Evolutionary conservation across 2,113 vertebrate species (phyloP), one percentile per base, ranked within the genome.

Genomic region (Ceuthmochares aereus): DNA sequence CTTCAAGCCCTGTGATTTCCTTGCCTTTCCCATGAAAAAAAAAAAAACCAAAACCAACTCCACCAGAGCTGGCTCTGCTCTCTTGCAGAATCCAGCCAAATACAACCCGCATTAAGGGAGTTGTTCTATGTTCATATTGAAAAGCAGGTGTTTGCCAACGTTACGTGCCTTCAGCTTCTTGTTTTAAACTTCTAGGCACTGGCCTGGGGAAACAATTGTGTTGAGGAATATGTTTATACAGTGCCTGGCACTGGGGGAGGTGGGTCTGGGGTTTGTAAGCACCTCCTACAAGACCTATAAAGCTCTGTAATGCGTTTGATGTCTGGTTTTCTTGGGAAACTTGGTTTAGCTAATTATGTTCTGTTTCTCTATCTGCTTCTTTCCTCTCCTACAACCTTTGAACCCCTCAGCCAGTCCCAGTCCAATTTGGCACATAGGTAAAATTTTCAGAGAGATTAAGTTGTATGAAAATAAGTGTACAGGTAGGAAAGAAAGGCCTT

Each of bases 131-230:
- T 96, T 92, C 88, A 95, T 80, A 90, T 96, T 85, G 95, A 94
- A 91, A 93, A 96, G 82, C 5, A 1, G 26, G 52, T 25, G 51
- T 84, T 95, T 96, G 96, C 94, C 96, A 97, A 70, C 29, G 1
- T 40, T 37, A 1, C 3, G 12, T 87, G 95, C 89, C 91, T 83
- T 36, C 6, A 95, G 69, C 85, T 85, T 51, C 90, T 93, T 1
- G 17, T 78, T 87, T 55, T 1, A 36, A 95, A 26, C 82, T 83
- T 81, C 88, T 4, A 66, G 80, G 85, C 78, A 0, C 56, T 94
- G 96, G 96, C 94, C 96, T 23, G 87, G 75, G 96, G 96, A 97
- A 93, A 97, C 90, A 95, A 88, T 92, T 93, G 92, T 73, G 88
- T 60, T 84, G 83, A 49, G 95, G 95, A 94, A 93, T 94, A 45